A percentile compares a stretch with the other conserved stretches of the same genome.
phyloP scores from a whole-genome alignment of 2,113 vertebrate species.

The Phoenicopterus ruber region DNA sequence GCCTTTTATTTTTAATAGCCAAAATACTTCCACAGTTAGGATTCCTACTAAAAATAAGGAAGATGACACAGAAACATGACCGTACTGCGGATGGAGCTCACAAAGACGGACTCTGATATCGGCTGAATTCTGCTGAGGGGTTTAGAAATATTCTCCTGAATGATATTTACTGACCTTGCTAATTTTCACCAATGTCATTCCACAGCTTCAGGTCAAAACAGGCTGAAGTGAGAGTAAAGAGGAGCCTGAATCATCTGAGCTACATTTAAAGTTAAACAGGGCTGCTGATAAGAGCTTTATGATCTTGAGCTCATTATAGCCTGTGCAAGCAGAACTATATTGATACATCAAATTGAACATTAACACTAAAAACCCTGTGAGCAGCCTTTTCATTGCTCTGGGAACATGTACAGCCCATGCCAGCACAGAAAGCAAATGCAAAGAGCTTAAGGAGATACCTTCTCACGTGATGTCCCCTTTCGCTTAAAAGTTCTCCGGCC shows the following conservation, averaged over 20 bases:
- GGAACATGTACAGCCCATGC: neutral
- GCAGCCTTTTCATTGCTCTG: constrained; percentile 1
- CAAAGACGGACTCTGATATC: neutral
- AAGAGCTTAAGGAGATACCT: neutral
- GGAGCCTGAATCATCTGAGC: neutral
- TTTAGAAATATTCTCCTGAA: constrained; percentile 9
- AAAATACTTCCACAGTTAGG: neutral
- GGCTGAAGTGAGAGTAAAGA: constrained; percentile 2
- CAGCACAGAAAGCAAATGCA: neutral
- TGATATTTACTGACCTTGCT: constrained; percentile 47
- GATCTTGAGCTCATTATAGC: constrained; percentile 55
- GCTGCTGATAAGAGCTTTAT: constrained; percentile 51
- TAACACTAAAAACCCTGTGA: constrained; percentile 23
- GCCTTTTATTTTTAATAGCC: neutral
- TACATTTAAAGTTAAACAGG: constrained; percentile 55
- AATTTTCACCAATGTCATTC: constrained; percentile 37
- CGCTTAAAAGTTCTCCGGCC: neutral
- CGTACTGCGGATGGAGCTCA: rapidly evolving
- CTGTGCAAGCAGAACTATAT: constrained; percentile 58
- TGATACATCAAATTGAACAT: constrained; percentile 58
- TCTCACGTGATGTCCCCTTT: neutral
- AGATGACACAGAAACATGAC: neutral
- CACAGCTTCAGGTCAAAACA: constrained; percentile 46
- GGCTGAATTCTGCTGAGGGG: neutral
- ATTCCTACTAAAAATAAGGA: neutral